These are phyloP conservation scores for Hypotaenidia philippensis DNA, from an alignment of 2,797 vertebrate genomes.

Conservation along the genomic window DNA sequence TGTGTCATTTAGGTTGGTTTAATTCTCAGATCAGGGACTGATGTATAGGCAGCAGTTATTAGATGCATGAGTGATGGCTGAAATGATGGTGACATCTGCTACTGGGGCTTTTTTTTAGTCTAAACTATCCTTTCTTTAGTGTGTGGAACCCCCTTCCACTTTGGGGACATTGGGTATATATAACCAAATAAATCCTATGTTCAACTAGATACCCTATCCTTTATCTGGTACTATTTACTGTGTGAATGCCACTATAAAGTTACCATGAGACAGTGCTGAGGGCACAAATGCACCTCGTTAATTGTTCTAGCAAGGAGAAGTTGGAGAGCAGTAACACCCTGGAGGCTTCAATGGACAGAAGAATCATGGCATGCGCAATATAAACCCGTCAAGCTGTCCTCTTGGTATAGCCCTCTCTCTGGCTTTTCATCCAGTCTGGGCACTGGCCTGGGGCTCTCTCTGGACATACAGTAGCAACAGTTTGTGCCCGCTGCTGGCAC, in stretches of 20 bases:
- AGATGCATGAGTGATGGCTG: neutral
- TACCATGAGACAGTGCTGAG: rapidly evolving
- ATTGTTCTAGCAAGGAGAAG: neutral
- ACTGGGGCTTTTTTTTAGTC: neutral
- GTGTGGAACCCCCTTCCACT: neutral
- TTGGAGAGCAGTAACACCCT: neutral
- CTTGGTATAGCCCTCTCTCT: neutral
- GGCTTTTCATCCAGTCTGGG: neutral
- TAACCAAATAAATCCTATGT: neutral
- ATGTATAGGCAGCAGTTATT: neutral
- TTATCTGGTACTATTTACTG: neutral
- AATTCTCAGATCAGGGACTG: neutral
- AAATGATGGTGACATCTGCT: neutral
- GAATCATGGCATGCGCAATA: neutral
- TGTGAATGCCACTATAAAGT: neutral
- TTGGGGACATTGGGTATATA: neutral
- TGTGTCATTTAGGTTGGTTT: neutral
- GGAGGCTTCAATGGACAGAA: neutral
- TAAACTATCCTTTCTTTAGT: neutral
- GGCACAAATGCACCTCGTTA: neutral
- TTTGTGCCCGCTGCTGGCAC: neutral
- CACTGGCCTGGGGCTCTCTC: neutral
- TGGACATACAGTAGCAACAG: neutral
- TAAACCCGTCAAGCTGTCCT: neutral
- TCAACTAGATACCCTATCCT: neutral